These are phyloP conservation scores for Apodemus speciosus DNA, from an alignment of 2,113 vertebrate species.

Conservation along the genomic window DNA sequence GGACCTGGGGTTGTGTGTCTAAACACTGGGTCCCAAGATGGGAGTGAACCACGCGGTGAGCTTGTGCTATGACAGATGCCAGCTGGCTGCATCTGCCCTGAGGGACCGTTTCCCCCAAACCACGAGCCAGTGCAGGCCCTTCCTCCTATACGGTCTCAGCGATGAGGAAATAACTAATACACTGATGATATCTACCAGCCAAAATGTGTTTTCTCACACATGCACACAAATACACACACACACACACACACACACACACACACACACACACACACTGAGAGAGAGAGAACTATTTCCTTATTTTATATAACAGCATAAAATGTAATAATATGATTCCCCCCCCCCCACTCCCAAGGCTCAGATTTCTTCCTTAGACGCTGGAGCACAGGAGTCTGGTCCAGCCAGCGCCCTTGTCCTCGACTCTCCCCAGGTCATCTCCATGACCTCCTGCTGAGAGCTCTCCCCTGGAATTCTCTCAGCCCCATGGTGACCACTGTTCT, in stretches of 20 bases:
- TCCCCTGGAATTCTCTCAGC: neutral
- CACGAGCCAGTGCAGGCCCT: neutral
- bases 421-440: neutral
- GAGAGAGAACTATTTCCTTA: neutral
- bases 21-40: neutral
- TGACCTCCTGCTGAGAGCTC: neutral
- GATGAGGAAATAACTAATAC: neutral
- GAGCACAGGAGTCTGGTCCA: fast-evolving
- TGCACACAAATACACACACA: neutral
- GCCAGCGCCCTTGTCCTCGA: neutral
- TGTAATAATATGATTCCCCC: neutral
- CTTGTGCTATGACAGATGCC: neutral
- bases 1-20: fast-evolving
- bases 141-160: neutral
- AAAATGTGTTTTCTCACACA: neutral
- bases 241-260: neutral
- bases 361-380: neutral
- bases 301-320: neutral
- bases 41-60: neutral
- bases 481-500: neutral
- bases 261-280: too few species aligned
- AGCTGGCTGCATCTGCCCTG: neutral
- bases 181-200: neutral
- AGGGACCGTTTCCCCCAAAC: neutral
- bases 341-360: neutral